Evolutionary conservation across 1,140 invertebrate species (phyloP), one percentile per base, ranked within the genome.

Genomic region (Lordiphosa stackelbergi): DNA sequence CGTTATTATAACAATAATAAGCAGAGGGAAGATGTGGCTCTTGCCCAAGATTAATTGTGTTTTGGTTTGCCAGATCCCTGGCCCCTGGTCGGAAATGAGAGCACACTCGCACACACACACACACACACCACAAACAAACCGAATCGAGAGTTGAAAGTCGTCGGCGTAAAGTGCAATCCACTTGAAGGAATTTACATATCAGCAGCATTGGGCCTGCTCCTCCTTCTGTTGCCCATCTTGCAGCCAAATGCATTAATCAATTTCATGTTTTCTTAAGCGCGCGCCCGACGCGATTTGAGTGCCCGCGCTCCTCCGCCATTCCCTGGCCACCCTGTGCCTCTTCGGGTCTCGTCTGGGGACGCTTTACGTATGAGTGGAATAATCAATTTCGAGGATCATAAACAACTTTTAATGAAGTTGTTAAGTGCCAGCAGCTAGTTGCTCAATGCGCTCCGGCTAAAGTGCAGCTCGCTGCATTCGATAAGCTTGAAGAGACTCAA

Each of bases 321-420:
- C 34, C 11, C 36, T 10, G 40, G 43, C 19, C 56, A 12, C 51
- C 52, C 11, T 35, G 19, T 54, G 58, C 34, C n/a, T 22, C 53
- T 24, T 31, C 28, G 49, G 11, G 38, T 8, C 40, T 36, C 53
- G 53, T 54, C 53, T 64, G 59, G 63, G 53, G 64, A 63, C 66
- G 66, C 55, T 65, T 65, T 59, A 64, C 75, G 62, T 71, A 72
- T 74, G 75, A 85, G 81, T 85, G 81, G 81, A 85, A 85, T 85
- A 85, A 85, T 85, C 83, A 85, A 85, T 85, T 85, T 85, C 83
- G 83, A 85, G 83, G 79, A 85, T 85, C 83, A 85, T 85, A 85
- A 85, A 85, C 83, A 85, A 85, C 83, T 85, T 85, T 85, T 85
- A 85, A 85, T 85, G 83, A 85, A 85, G 83, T 85, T 85, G 83